A percentile compares a stretch with the other conserved stretches of the same genome.
These are phyloP conservation scores for Corynorhinus townsendii DNA, from an alignment of 2,113 vertebrate genomes.

Conservation along the genomic window DNA sequence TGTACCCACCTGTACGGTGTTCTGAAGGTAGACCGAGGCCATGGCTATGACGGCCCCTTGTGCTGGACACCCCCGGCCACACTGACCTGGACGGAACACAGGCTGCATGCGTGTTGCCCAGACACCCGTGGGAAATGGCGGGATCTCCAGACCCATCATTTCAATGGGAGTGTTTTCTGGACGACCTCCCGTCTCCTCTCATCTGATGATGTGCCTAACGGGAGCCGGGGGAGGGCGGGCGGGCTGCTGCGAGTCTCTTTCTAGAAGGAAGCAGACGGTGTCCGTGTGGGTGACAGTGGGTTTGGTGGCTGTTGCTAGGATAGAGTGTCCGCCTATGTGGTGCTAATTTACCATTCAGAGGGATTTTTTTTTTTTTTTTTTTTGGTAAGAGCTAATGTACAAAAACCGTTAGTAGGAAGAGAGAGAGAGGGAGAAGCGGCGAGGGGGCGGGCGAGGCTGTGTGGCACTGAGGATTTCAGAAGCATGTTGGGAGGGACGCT, in stretches of 20 bases:
- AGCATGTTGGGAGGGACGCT: accelerated
- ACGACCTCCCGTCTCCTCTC: neutral
- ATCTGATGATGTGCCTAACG: neutral
- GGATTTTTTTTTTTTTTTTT: neutral
- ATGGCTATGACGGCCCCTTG: accelerated
- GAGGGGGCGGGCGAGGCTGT: neutral
- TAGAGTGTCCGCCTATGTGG: neutral
- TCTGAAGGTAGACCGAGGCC: too few species aligned
- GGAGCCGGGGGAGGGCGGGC: neutral
- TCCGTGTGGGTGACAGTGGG: neutral
- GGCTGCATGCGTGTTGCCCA: too few species aligned
- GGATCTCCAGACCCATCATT: neutral
- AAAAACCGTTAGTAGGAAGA: conserved; percentile 46
- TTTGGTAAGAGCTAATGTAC: conserved; percentile 45
- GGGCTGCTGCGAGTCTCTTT: neutral
- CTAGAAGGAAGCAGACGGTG: neutral
- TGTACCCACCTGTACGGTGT: accelerated
- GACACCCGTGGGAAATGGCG: neutral
- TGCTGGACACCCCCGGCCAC: neutral
- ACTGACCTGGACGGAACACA: neutral
- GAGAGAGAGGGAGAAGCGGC: neutral
- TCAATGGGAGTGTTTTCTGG: neutral
- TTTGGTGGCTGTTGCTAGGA: conserved; percentile 53
- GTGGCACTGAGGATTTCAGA: neutral
- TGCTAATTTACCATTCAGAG: conserved; percentile 56